Base-by-base conservation (phyloP, 1,140 invertebrate genomes). In the Carcinoscorpius rotundicauda region DNA sequence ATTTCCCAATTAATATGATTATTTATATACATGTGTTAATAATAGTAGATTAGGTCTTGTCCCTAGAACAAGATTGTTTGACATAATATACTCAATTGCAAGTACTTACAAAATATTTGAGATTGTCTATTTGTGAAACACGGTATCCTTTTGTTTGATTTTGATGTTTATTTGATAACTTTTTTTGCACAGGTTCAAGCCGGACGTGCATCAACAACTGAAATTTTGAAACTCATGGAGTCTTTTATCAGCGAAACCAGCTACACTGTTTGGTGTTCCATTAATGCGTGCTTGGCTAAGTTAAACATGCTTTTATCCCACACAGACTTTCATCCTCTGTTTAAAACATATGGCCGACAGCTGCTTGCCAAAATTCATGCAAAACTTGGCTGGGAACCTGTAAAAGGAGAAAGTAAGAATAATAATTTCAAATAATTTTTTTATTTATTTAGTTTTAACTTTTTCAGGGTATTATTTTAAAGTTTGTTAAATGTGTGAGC, bases 231-330 rank as follows among this genome's bases (percentile, higher is more conserved):
- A 71, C 77, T 89, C 5, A 82, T 88, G 63, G 80, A 86, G 68
- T 87, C 90, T 0, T 95, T 88, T 75, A 81, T 82, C 62, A 82
- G 88, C 68, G 93, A 97, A 76, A 86, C 86, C n/a, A 88, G 93
- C 76, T 96, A 89, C 76, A 93, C 91, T 0, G 93, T 96, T 1
- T 97, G 93, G 93, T 87, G 83, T 3, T 88, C 86, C 8, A 87
- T 97, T 67, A 82, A 83, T n/a, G 87, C 86, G 71, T 87, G 85
- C 71, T 74, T 95, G 48, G 81, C 83, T 3, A 11, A 87, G 74
- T 78, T 96, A 10, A 82, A 83, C 11, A 79, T 85, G 4, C 78
- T 96, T 52, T 81, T 87, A 66, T 86, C 87, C 2, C 85, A 93
- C 75, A 87, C 90, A 0, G 85, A 89, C 10, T 82, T 84, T 59